Evolutionary conservation across 2,113 vertebrate species (phyloP), one percentile per base, ranked within the genome.

Genomic region (Rhinopomastus cyanomelas): DNA sequence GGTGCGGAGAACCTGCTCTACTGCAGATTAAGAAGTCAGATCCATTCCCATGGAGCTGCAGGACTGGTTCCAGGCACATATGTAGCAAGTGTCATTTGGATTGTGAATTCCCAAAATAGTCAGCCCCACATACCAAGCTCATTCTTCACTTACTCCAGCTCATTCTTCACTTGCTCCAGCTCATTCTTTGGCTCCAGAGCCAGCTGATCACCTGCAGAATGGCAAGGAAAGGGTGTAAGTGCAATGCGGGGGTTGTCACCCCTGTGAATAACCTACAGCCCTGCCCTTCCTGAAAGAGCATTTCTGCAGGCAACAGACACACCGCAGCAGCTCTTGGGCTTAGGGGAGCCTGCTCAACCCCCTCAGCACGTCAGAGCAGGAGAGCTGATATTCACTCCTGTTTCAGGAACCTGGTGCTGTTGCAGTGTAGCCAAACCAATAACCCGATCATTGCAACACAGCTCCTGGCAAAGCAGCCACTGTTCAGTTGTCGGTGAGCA

Each of bases 201-300:
- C 56, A 91, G 80, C 56, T 23, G 42, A 73, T 80, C 37, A 56
- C 52, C 90, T 86, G 86, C 57, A 72, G 77, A n/a, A 94, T 94
- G 86, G 46, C 20, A 62, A 83, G 26, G 25, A 23, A 42, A 62
- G 26, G 7, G 48, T 55, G 22, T 21, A 57, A 74, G 19, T 20
- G 36, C 37, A 49, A 77, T 27, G 16, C 42, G 9, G 4, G 23
- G 25, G 8, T 4, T 18, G 34, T 39, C 8, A 59, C 11, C 27
- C 20, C 29, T 12, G 26, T 1, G 2, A 66, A 32, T 6, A 8
- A 53, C 75, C 37, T 8, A 3, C 19, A 51, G 67, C 26, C 20
- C 26, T 71, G 57, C 16, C 25, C 37, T 49, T 25, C 56, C 49
- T 17, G 16, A 32, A 81, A 32, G 9, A 75, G 34, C 25, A 39